A percentile compares a stretch with the other conserved stretches of the same genome.
phyloP scores from a whole-genome alignment of 1,140 invertebrate species.

The Zaprionus gabonicus region DNA sequence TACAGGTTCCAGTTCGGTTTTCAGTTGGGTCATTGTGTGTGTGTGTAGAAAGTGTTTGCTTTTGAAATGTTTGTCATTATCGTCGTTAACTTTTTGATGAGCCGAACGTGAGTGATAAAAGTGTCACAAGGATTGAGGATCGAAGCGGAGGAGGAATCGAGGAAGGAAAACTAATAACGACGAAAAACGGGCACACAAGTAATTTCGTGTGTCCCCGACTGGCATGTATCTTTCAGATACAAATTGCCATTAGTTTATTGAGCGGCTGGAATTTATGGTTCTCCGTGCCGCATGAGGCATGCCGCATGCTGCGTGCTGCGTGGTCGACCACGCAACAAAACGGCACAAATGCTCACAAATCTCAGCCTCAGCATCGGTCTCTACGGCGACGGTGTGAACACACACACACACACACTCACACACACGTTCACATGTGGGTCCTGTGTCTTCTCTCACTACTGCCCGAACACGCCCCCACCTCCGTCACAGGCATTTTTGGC shows the following conservation, averaged over 20 bases:
- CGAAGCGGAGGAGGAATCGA: neutral
- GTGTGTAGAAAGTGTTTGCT: conserved; percentile 58
- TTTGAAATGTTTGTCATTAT: conserved; percentile 83
- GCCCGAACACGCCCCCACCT: neutral
- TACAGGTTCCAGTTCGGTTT: conserved; percentile 29
- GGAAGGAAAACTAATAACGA: conserved; percentile 67
- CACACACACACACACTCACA: neutral
- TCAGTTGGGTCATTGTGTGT: conserved; percentile 36
- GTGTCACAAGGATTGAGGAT: conserved; percentile 72
- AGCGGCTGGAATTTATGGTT: conserved; percentile 74
- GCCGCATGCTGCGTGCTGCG: conserved; percentile 26
- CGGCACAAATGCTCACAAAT: conserved; percentile 75
- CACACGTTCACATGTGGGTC: conserved; percentile 56
- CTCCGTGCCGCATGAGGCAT: conserved; percentile 50
- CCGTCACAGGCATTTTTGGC: conserved; percentile 45
- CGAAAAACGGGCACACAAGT: conserved; percentile 28
- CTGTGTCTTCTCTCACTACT: conserved; percentile 5
- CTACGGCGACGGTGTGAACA: neutral
- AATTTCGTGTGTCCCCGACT: conserved; percentile 59
- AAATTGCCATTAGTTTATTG: conserved; percentile 83
- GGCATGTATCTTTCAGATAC: conserved; percentile 75
- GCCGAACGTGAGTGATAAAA: conserved; percentile 82
- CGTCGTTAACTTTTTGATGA: conserved; percentile 82
- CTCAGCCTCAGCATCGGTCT: conserved; percentile 46
- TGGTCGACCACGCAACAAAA: conserved; percentile 68